These are phyloP conservation scores for Ruditapes philippinarum DNA, from an alignment of 1,140 invertebrate genomes.

Conservation along the genomic window DNA sequence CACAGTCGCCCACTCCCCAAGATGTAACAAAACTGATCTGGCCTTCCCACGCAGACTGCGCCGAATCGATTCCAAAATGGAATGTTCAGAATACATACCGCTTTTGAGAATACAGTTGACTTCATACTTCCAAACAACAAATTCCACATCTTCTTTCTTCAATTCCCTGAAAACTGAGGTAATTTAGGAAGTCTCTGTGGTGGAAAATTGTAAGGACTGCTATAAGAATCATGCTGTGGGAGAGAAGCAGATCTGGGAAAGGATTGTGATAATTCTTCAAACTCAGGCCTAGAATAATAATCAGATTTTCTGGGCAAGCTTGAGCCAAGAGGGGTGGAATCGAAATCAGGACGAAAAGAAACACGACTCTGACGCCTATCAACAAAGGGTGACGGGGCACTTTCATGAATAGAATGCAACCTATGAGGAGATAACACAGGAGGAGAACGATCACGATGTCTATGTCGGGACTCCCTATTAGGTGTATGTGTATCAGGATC, in stretches of 20 bases:
- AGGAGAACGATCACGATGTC: neutral
- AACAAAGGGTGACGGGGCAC: neutral
- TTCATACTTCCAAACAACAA: slow-evolving; percentile 19
- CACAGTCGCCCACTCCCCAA: neutral
- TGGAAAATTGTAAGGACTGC: no score
- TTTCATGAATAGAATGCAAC: neutral
- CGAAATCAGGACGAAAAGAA: no score
- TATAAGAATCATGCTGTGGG: no score
- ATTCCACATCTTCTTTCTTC: neutral
- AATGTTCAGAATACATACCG: neutral
- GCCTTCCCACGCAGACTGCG: neutral
- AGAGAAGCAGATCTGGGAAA: no score
- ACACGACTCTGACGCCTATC: neutral
- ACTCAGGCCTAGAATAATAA: no score
- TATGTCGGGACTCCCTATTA: neutral
- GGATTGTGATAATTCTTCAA: no score
- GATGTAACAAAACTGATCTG: neutral
- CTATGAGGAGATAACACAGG: neutral
- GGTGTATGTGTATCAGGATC: neutral
- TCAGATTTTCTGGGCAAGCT: no score
- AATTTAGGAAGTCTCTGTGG: neutral
- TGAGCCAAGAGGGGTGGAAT: no score
- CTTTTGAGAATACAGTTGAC: neutral
- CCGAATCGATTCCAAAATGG: neutral
- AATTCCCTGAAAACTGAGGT: neutral